Percentiles rank a stretch among this genome's conserved stretches.
Evolutionary conservation across 1,140 invertebrate genomes (phyloP).

Genomic region (Onthophagus taurus): DNA sequence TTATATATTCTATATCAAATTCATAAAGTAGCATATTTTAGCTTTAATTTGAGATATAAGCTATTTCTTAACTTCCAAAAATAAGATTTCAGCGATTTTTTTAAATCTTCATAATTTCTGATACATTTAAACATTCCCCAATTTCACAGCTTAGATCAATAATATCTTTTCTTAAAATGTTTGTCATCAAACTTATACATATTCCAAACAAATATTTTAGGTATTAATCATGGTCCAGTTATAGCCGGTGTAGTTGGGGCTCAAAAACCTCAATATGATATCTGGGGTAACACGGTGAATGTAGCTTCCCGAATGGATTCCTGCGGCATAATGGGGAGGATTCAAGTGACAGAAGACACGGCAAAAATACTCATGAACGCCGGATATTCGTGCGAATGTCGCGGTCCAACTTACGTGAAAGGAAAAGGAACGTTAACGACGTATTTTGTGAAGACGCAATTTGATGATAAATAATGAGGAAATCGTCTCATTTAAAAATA

Average conservation of each 20-base stretch:
- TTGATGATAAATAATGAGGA: conserved; percentile 28
- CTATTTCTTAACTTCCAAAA: too few relatives aligned
- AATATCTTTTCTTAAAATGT: not conserved
- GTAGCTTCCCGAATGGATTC: conserved; percentile 94
- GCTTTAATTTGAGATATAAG: too few relatives aligned
- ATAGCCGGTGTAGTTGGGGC: conserved; percentile 91
- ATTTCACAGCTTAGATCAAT: not conserved
- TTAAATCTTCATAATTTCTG: too few relatives aligned
- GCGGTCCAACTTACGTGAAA: conserved; percentile 85
- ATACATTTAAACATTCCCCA: too few relatives aligned
- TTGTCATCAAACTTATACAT: not conserved
- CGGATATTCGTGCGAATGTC: conserved; percentile 75
- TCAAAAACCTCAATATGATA: conserved; percentile 96
- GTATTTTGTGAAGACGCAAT: conserved; percentile 75
- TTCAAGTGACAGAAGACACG: conserved; percentile 81
- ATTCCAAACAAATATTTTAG: conserved; percentile 38
- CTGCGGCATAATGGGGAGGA: conserved; percentile 77
- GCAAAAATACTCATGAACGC: conserved; percentile 76
- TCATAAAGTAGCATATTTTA: too few relatives aligned
- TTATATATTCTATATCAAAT: too few relatives aligned
- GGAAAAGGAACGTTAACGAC: conserved; percentile 89
- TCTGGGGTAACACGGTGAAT: conserved; percentile 97
- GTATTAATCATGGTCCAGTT: conserved; percentile 89
- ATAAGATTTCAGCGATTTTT: too few relatives aligned
- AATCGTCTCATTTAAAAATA: too few relatives aligned